These are phyloP conservation scores for Anas bernieri DNA, from an alignment of 2,797 vertebrate species.

Conservation along the genomic window DNA sequence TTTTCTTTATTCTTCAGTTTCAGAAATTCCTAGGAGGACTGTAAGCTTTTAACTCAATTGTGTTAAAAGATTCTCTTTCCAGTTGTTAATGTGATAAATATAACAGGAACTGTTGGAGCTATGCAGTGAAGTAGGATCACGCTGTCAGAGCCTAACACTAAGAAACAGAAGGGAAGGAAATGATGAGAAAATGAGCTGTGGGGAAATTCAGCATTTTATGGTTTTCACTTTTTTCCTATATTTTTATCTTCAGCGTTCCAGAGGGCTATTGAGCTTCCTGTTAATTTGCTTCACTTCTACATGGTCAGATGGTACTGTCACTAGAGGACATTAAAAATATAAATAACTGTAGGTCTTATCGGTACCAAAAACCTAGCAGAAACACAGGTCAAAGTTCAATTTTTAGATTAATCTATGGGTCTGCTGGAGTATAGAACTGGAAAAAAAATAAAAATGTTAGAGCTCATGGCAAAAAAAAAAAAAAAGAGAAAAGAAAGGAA, in stretches of 20 bases:
- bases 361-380: background rate
- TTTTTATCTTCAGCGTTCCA: background rate
- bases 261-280: background rate
- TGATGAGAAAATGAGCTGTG: background rate
- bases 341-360: background rate
- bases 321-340: background rate
- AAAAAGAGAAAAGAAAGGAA: background rate
- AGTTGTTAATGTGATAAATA: background rate
- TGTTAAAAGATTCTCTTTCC: background rate
- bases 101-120: background rate
- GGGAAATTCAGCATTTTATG: background rate
- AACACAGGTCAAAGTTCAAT: background rate
- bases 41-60: background rate
- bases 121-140: background rate
- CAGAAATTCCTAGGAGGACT: background rate
- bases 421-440: background rate
- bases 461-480: background rate
- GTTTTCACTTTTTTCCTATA: background rate
- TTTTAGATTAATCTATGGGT: background rate
- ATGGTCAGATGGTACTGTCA: background rate
- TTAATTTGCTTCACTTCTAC: background rate
- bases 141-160: background rate
- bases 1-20: background rate
- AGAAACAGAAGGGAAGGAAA: conserved; percentile 2
- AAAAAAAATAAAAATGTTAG: background rate